phyloP scores from a whole-genome alignment of 2,113 vertebrate genomes.

The Zapus hudsonius region DNA sequence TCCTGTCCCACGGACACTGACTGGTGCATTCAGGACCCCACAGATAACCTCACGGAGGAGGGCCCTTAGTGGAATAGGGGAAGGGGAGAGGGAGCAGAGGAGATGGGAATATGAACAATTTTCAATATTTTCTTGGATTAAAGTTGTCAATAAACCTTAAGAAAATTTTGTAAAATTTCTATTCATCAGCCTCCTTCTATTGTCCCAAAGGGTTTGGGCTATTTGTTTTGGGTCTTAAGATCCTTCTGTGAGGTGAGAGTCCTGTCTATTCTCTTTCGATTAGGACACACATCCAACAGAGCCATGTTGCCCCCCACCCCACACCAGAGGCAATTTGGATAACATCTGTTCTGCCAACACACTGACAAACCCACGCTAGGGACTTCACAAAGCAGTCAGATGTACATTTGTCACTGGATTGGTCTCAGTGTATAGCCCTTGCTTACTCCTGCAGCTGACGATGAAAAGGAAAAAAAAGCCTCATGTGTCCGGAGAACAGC shows the following conservation, averaged over 20 bases:
- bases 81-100: too few relatives aligned
- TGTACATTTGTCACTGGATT: conserved; percentile 32
- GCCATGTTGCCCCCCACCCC: background rate
- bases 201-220: background rate
- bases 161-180: background rate
- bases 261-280: background rate
- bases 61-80: too few relatives aligned
- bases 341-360: conserved; percentile 56
- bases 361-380: background rate
- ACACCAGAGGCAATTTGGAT: conserved; percentile 35
- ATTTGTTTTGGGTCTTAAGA: background rate
- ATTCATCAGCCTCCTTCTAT: background rate
- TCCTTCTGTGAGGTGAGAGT: background rate
- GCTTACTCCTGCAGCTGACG: background rate
- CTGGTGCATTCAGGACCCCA: too few relatives aligned
- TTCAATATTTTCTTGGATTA: too few relatives aligned
- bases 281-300: background rate
- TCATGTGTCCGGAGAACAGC: conserved; percentile 2
- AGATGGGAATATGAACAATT: too few relatives aligned
- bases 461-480: conserved; percentile 45
- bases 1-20: too few relatives aligned
- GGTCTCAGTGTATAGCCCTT: conserved; percentile 47
- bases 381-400: background rate
- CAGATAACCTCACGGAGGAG: too few relatives aligned
- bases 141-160: too few relatives aligned